Evolutionary conservation across 2,888 invertebrate genomes (phyloP).

Genomic region (Caenorhabditis parvicauda): DNA sequence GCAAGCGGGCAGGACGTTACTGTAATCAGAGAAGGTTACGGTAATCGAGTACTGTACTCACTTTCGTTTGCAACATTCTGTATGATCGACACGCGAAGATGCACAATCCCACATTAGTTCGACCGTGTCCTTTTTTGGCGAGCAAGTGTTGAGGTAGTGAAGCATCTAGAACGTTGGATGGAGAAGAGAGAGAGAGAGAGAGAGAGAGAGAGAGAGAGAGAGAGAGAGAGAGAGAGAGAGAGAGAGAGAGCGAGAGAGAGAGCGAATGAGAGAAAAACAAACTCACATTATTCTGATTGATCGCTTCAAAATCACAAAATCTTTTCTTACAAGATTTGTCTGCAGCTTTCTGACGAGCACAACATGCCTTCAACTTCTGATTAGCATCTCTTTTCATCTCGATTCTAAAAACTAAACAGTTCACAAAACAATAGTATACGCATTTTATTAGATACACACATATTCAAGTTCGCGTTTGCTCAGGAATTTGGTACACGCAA

Average conservation of each 20-base stretch:
- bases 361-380: conserved; percentile 54
- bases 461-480: too few relatives aligned
- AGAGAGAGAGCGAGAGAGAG: too few relatives aligned
- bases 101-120: conserved; percentile 58
- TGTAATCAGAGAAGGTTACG: conserved; percentile 9
- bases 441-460: too few relatives aligned
- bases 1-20: conserved; percentile 48
- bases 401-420: too few relatives aligned
- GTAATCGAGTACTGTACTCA: conserved; percentile 10
- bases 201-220: neutral
- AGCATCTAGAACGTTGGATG: conserved; percentile 25
- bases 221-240: neutral
- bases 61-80: conserved; percentile 55
- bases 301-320: conserved; percentile 56
- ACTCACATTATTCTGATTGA: conserved; percentile 53
- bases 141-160: conserved; percentile 50
- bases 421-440: too few relatives aligned
- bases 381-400: conserved; percentile 34
- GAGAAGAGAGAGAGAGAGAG: neutral
- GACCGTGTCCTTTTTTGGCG: conserved; percentile 51
- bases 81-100: conserved; percentile 52
- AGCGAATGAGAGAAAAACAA: too few relatives aligned
- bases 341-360: conserved; percentile 54
- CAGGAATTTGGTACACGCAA: too few relatives aligned
- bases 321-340: conserved; percentile 54